Evolutionary conservation across 2,113 vertebrate species (phyloP), one percentile per base, ranked within the genome.

Genomic region (Potamarius usumacintae): DNA sequence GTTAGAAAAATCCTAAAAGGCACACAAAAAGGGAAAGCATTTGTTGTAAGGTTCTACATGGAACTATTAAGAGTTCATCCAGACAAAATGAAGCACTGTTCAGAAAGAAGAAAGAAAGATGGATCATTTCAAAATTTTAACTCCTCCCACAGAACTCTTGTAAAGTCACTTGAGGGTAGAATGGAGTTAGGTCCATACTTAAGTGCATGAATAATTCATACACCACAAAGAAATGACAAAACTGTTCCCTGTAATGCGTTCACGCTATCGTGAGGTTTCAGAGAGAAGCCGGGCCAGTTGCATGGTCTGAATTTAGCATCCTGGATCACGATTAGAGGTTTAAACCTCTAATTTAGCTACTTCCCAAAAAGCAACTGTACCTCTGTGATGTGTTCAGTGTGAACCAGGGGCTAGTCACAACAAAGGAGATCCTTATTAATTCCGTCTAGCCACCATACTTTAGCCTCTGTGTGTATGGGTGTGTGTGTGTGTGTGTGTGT

Each of bases 131-230:
- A 81, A 27, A 10, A 50, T 22, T 71, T 58, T 22, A 55, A 9
- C 27, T 34, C 57, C 30, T 50, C 12, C 18, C 20, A 67, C 76
- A 55, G 58, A 65, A 20, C 55, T 84, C 42, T n/a, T 58, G 14
- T 17, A 10, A 79, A 78, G 60, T 42, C 85, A 86, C 55, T 69
- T 71, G 62, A 58, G 85, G 77, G 77, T 52, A 81, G 27, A 27
- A 7, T 34, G 7, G 76, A 58, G 62, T 58, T 42, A 58, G 53
- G 30, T 62, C 86, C 34, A 82, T 82, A 69, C 81, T 87, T 42
- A 81, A 74, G 42, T 69, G 77, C 85, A 86, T 86, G 63, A 86
- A 86, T 86, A 48, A 86, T 86, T 86, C 85, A 86, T 86, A 80
- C n/a, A 65, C 77, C 86, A 83, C 67, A 76, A 83, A 34, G 25